Evolutionary conservation across 2,113 vertebrate species (phyloP), one percentile per base, ranked within the genome.

Genomic region (Calyptommatus sinebrachiatus): DNA sequence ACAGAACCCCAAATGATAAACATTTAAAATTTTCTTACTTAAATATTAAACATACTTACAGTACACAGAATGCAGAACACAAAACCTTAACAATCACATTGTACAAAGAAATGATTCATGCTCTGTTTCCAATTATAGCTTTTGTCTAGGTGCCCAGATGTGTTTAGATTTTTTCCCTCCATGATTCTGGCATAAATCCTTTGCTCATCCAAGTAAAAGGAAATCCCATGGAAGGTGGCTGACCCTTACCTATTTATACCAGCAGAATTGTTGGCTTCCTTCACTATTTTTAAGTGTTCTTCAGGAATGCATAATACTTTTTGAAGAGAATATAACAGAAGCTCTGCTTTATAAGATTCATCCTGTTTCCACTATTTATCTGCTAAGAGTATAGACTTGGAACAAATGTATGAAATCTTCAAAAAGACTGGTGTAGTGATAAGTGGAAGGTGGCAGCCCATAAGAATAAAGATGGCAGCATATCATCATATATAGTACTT

Each of bases 41-140:
- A 72, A 1, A 74, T 24, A 28, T 74, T n/a, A 45, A 80, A 74
- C 18, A 22, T 16, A 73, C 16, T 9, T 28, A 45, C 62, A 57
- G 20, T 14, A 67, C 22, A 8, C 71, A 80, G 26, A 72, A 73
- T 63, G 31, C 41, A 48, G 26, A n/a, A 63, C 5, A 41, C 35
- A 41, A 41, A 41, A 41, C 35, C 10, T 29, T 65, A 26, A 65
- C 60, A 63, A 50, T 35, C 50, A 41, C 28, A 67, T n/a, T 67
- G 22, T 61, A 60, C 63, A 60, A 63, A 68, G 72, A 80, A 80
- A 26, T 45, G 63, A 68, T 66, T 28, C 71, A 74, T 22, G 9
- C 16, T 45, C 71, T 80, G 79, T 62, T 57, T 74, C 31, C 24
- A 80, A 80, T 80, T 80, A 80, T 45, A 24, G 63, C 63, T 73